phyloP scores from a whole-genome alignment of 1,140 invertebrate species.

The Oncopodura yosiiana region DNA sequence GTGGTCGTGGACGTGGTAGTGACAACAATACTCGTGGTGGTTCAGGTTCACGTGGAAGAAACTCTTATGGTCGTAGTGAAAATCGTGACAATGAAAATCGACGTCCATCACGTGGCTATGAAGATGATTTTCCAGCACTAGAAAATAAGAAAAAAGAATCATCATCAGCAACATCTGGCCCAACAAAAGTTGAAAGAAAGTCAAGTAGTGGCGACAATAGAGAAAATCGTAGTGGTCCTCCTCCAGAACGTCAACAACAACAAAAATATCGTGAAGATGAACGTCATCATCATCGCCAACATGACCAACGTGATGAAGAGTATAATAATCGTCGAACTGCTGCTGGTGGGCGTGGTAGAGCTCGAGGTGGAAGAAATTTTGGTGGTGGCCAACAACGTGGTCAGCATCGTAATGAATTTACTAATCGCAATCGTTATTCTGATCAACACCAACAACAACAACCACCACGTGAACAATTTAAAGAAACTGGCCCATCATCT shows the following conservation, averaged over 20 bases:
- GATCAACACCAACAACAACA: conserved; percentile 15
- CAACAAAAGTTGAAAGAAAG: conserved; percentile 6
- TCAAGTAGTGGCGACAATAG: not conserved
- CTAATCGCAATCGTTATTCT: conserved; percentile 30
- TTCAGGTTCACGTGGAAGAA: conserved; percentile 10
- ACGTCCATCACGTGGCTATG: conserved; percentile 4
- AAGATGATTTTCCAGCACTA: conserved; percentile 26
- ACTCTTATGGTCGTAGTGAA: too few species aligned
- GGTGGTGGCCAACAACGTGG: too few species aligned
- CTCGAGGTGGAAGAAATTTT: too few species aligned
- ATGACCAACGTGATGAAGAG: not conserved
- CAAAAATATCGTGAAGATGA: conserved; percentile 2
- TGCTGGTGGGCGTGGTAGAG: conserved; percentile 26
- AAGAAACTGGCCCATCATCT: too few species aligned
- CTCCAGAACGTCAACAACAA: not conserved
- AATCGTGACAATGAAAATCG: not conserved
- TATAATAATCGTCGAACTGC: conserved; percentile 5
- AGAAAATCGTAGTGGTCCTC: not conserved
- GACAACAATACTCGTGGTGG: conserved; percentile 1
- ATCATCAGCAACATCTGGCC: not conserved
- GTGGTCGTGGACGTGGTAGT: conserved; percentile 20
- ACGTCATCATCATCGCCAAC: conserved; percentile 1
- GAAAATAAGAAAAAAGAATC: conserved; percentile 4
- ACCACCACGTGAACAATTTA: not conserved
- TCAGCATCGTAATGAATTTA: conserved; percentile 34